A percentile compares a stretch with the other conserved stretches of the same genome.
These are phyloP conservation scores for Aricia agestis DNA, from an alignment of 1,140 invertebrate genomes.

Conservation along the genomic window DNA sequence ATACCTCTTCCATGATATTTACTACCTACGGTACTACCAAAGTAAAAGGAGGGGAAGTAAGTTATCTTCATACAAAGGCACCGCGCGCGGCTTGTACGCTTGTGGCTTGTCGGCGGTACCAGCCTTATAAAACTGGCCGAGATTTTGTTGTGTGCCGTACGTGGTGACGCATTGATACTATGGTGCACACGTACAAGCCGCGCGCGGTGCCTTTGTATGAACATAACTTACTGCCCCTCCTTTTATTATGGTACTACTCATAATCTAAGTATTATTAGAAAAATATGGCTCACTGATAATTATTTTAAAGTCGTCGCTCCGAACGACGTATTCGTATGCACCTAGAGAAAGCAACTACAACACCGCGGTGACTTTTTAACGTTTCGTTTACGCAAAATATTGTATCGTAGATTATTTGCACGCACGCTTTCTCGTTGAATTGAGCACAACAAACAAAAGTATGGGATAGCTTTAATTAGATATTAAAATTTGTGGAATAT, in stretches of 20 bases:
- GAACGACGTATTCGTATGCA: conserved; percentile 18
- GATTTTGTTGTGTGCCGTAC: too few relatives aligned
- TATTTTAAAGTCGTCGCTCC: neutral
- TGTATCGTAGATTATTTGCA: conserved; percentile 16
- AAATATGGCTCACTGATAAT: neutral
- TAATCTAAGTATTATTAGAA: conserved; percentile 2
- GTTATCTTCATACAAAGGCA: too few relatives aligned
- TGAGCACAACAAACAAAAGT: conserved; percentile 64
- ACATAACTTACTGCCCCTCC: too few relatives aligned
- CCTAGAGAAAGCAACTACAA: conserved; percentile 20
- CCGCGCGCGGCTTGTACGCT: too few relatives aligned
- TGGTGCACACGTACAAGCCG: too few relatives aligned
- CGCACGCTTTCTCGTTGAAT: conserved; percentile 49
- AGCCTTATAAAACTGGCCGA: too few relatives aligned
- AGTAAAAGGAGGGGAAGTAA: too few relatives aligned
- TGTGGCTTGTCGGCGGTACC: too few relatives aligned
- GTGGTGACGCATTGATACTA: too few relatives aligned
- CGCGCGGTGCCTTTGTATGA: too few relatives aligned
- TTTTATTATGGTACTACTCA: too few relatives aligned
- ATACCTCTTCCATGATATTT: conserved; percentile 19
- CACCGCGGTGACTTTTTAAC: conserved; percentile 24
- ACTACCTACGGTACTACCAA: neutral
- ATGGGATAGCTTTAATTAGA: conserved; percentile 73
- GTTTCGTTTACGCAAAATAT: conserved; percentile 16
- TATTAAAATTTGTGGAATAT: conserved; percentile 24